Percentiles rank a stretch among this genome's conserved stretches.
Evolutionary conservation across 2,113 vertebrate species (phyloP).

Genomic region (Nymphicus hollandicus): DNA sequence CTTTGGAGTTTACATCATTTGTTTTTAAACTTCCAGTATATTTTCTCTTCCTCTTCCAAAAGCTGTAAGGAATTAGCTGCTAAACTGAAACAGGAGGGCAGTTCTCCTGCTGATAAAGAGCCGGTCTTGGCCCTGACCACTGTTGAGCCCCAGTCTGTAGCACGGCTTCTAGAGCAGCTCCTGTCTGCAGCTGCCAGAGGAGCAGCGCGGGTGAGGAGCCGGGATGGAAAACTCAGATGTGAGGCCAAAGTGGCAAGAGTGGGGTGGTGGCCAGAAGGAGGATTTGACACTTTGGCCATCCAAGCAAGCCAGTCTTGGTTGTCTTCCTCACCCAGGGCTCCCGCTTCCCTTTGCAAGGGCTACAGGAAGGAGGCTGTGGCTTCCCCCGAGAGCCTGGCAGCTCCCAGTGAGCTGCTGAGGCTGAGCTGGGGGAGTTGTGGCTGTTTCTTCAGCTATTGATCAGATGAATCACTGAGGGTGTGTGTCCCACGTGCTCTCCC

Average conservation of each 20-base stretch:
- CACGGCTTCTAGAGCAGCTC: background rate
- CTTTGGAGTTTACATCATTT: constrained; percentile 75
- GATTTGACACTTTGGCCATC: background rate
- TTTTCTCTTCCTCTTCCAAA: constrained; percentile 61
- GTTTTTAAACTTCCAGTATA: constrained; percentile 70
- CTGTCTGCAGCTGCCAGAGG: background rate
- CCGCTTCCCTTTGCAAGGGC: background rate
- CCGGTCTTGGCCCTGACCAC: background rate
- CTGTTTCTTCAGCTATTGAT: background rate
- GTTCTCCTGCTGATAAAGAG: constrained; percentile 51
- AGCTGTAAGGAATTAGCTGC: constrained; percentile 63
- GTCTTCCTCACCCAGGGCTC: background rate
- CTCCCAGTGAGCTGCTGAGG: background rate
- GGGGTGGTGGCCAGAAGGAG: background rate
- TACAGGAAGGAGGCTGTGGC: background rate
- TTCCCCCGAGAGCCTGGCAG: background rate
- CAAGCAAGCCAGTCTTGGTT: background rate
- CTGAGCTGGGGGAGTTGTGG: background rate
- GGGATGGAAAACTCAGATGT: background rate
- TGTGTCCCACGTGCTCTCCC: background rate
- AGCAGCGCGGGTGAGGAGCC: fast-evolving
- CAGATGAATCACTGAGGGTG: fast-evolving
- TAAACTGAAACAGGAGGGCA: constrained; percentile 57
- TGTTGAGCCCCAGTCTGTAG: background rate
- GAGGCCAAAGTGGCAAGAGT: background rate